Percentiles rank a stretch among this genome's conserved stretches.
Conservation (phyloP, 2,113 vertebrate genomes). For the Cyanocitta stelleri region DNA sequence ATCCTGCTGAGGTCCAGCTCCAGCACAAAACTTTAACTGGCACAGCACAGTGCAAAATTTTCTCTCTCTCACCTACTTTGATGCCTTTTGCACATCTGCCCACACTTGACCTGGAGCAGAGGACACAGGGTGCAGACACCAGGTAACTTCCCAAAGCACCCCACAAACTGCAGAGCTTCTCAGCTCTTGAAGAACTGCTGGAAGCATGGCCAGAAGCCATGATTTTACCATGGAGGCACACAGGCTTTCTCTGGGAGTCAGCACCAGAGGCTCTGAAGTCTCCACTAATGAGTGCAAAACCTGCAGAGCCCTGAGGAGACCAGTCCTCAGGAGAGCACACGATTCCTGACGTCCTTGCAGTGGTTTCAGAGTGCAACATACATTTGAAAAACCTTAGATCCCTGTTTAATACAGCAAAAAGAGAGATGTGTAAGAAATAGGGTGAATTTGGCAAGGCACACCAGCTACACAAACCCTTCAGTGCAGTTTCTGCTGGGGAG, state of each 20-base stretch:
- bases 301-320: neutral
- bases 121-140: rapidly evolving
- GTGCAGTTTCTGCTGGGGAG: neutral
- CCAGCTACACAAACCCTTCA: neutral
- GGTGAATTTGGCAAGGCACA: neutral
- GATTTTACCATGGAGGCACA: neutral
- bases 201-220: neutral
- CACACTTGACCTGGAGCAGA: neutral
- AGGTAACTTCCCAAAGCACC: neutral
- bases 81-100: neutral
- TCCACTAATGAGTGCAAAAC: neutral
- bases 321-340: neutral
- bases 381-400: neutral
- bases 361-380: neutral
- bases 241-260: neutral
- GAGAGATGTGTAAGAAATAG: neutral
- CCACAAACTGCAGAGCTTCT: neutral
- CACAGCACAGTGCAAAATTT: neutral
- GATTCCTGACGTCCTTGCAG: rapidly evolving
- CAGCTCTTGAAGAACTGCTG: neutral
- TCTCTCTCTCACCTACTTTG: neutral
- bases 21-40: neutral
- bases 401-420: neutral
- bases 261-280: neutral
- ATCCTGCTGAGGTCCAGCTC: neutral